Conservation (phyloP, 2,888 invertebrate genomes). For the Elysia crispata region DNA sequence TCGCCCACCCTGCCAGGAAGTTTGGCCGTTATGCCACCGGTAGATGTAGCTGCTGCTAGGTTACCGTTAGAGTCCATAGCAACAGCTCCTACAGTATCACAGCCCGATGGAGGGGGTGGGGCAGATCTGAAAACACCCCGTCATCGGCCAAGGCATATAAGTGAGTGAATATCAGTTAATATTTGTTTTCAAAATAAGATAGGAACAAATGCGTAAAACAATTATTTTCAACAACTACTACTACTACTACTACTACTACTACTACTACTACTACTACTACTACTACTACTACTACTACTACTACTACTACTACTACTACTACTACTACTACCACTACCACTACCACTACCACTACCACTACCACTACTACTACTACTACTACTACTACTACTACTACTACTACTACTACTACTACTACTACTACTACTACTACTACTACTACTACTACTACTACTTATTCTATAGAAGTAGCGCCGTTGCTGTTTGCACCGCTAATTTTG, state of each 20-base stretch:
- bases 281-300: constrained; percentile 25
- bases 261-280: constrained; percentile 12
- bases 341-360: constrained; percentile 38
- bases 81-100: constrained; percentile 91
- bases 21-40: constrained; percentile 87
- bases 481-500: too few species aligned
- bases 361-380: constrained; percentile 34
- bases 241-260: constrained; percentile 17
- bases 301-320: constrained; percentile 36
- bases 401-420: constrained; percentile 25
- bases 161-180: too few species aligned
- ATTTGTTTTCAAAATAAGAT: too few species aligned
- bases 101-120: constrained; percentile 77
- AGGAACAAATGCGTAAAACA: too few species aligned
- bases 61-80: constrained; percentile 86
- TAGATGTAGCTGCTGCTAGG: constrained; percentile 89
- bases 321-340: constrained; percentile 34
- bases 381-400: constrained; percentile 28
- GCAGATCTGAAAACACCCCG: too few species aligned
- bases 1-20: constrained; percentile 72
- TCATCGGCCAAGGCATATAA: too few species aligned
- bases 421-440: constrained; percentile 13
- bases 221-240: constrained; percentile 13
- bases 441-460: background rate
- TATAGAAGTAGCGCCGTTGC: background rate